Evolutionary conservation across 2,113 vertebrate species (phyloP), one percentile per base, ranked within the genome.

Genomic region (Leptobrachium ailaonicum): DNA sequence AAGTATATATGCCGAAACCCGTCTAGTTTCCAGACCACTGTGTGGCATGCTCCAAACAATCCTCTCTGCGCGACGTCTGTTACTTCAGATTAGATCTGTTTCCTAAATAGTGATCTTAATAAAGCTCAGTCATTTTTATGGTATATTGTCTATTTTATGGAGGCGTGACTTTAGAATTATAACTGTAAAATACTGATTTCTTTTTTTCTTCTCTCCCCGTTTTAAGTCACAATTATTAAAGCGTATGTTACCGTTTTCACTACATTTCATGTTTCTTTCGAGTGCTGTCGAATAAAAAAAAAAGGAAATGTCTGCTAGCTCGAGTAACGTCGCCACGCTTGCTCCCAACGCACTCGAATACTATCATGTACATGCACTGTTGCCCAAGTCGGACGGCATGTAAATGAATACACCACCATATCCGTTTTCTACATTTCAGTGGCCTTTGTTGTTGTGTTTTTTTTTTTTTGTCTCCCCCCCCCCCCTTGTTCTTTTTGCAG

Each of bases 391-490:
- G 94, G 92, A 92, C 94, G 92, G 93, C 92, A 92, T 92, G 90
- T 88, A 81, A 82, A 94, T 90, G 92, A 90, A 91, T 88, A 90
- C 88, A 89, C 89, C 90, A 76, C 89, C 89, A 91, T 93, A 91
- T 93, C 93, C 93, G 89, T 91, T 95, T 98, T 94, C 92, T 95
- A 95, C 94, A 97, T 98, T 98, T 97, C 95, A 96, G 96, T 98
- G 97, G 96, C 96, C 95, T 98, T 98, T 94, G 20, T 32, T 32
- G 20, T 32, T 32, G n/a, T n/a, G n/a, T 32, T 32, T 32, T 32
- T 32, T 0, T 32, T 32, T 32, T 32, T 32, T 32, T 32, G 20
- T 1, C 20, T 0, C 20, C 20, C 20, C 20, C 20, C 20, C 20
- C 20, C 20, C 20, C 20, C 20, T 32, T 32, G 20, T 32, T 32